A percentile compares a stretch with the other conserved stretches of the same genome.
Evolutionary conservation across 2,797 vertebrate species (phyloP).

Genomic region (Carduelis carduelis): DNA sequence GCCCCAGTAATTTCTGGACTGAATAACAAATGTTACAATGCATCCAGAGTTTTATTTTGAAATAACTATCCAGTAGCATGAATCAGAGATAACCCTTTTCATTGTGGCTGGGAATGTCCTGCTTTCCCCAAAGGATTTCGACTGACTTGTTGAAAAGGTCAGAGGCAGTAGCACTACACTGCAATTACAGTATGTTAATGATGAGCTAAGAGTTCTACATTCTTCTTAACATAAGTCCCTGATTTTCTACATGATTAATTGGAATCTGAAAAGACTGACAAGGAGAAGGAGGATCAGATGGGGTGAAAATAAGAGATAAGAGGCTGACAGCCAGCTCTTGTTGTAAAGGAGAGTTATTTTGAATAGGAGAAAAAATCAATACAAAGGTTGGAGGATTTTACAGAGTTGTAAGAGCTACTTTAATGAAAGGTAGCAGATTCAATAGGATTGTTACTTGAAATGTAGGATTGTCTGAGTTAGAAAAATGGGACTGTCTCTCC

Average conservation of each 20-base stretch:
- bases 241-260: conserved; percentile 62
- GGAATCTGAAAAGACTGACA: conserved; percentile 32
- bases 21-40: background rate
- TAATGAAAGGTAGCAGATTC: conserved; percentile 66
- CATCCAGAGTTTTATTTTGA: conserved; percentile 6
- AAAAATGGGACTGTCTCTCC: conserved; percentile 18
- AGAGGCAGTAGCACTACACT: conserved; percentile 10
- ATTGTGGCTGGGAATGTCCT: conserved; percentile 12
- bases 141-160: conserved; percentile 28
- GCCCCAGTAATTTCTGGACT: background rate
- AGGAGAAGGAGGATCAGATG: conserved; percentile 55
- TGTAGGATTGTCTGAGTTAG: conserved; percentile 33
- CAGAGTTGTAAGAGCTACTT: conserved; percentile 63
- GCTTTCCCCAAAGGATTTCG: conserved; percentile 9
- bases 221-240: conserved; percentile 51
- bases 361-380: conserved; percentile 65
- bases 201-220: conserved; percentile 37
- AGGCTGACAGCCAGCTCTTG: conserved; percentile 54
- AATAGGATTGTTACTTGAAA: conserved; percentile 54
- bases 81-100: background rate
- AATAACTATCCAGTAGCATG: background rate
- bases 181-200: conserved; percentile 60
- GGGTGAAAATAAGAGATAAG: conserved; percentile 65
- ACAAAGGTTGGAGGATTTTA: conserved; percentile 63
- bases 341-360: conserved; percentile 66